phyloP scores from a whole-genome alignment of 1,140 invertebrate genomes.

The Eriosoma lanigerum region DNA sequence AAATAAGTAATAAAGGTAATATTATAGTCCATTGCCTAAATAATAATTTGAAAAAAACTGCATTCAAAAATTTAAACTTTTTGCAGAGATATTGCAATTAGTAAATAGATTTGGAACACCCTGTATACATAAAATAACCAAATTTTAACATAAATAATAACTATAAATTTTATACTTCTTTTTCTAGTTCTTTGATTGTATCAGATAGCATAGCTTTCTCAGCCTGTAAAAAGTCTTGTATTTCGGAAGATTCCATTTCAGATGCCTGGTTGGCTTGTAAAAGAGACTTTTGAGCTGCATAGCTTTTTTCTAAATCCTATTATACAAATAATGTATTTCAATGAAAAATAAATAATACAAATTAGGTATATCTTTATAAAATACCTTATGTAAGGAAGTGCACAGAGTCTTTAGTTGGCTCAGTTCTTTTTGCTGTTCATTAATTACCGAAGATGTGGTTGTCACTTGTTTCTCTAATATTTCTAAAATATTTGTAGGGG shows the following conservation, averaged over 20 bases:
- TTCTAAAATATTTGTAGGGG: constrained; percentile 21
- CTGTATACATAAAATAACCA: too few species aligned
- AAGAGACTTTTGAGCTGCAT: constrained; percentile 68
- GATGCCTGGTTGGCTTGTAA: constrained; percentile 71
- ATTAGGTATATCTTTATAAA: not conserved
- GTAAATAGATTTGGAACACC: too few species aligned
- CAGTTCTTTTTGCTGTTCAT: constrained; percentile 73
- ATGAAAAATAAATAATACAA: not conserved
- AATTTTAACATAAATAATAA: not conserved
- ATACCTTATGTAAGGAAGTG: constrained; percentile 66
- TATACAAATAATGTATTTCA: not conserved
- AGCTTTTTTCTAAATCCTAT: constrained; percentile 69
- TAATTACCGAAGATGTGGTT: not conserved
- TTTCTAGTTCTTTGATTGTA: constrained; percentile 73
- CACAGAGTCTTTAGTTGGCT: constrained; percentile 69
- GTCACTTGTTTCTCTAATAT: constrained; percentile 10
- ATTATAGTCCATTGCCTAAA: too few species aligned
- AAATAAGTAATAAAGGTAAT: too few species aligned
- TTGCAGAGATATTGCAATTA: too few species aligned
- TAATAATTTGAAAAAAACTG: too few species aligned
- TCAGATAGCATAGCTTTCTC: constrained; percentile 73
- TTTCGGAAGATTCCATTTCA: constrained; percentile 70
- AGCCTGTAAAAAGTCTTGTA: constrained; percentile 76
- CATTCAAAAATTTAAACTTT: too few species aligned
- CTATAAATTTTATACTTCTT: constrained; percentile 62